Percentiles rank a stretch among this genome's conserved stretches.
Evolutionary conservation across 2,113 vertebrate species (phyloP).

Genomic region (Chaenocephalus aceratus): DNA sequence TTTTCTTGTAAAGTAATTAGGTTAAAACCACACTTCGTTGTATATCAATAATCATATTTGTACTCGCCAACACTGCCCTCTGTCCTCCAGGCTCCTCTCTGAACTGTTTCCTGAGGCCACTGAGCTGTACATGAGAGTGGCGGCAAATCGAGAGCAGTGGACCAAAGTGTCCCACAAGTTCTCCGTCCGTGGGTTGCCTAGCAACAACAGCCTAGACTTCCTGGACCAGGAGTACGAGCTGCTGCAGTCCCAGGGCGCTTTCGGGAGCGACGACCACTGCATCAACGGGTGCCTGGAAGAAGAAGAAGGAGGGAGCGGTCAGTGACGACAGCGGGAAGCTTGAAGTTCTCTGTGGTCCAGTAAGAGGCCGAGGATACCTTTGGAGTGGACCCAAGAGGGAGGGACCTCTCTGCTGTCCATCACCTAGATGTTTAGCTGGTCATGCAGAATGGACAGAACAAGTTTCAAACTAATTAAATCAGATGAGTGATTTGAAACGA

Average conservation of each 20-base stretch:
- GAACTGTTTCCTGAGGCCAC: slow-evolving; percentile 91
- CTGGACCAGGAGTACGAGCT: slow-evolving; percentile 96
- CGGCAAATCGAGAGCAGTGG: slow-evolving; percentile 96
- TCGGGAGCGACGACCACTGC: slow-evolving; percentile 83
- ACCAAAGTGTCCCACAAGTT: slow-evolving; percentile 97
- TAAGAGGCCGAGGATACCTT: slow-evolving; percentile 69
- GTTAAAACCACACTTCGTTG: neutral
- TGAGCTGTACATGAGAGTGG: slow-evolving; percentile 92
- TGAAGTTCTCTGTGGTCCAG: slow-evolving; percentile 61
- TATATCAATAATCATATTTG: neutral
- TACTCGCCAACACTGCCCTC: neutral
- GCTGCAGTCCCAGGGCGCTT: slow-evolving; percentile 85
- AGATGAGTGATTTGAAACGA: slow-evolving; percentile 51
- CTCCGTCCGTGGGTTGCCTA: slow-evolving; percentile 95
- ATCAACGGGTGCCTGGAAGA: slow-evolving; percentile 92
- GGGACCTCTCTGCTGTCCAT: slow-evolving; percentile 66
- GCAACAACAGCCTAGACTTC: slow-evolving; percentile 98
- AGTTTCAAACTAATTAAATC: slow-evolving; percentile 56
- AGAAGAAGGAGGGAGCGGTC: slow-evolving; percentile 65
- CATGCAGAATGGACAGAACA: slow-evolving; percentile 52
- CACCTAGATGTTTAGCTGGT: slow-evolving; percentile 67
- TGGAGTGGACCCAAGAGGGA: slow-evolving; percentile 61
- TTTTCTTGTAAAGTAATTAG: neutral
- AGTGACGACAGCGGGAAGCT: slow-evolving; percentile 62
- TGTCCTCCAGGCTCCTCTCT: slow-evolving; percentile 88